A percentile compares a stretch with the other conserved stretches of the same genome.
Evolutionary conservation across 2,888 invertebrate genomes (phyloP).

Genomic region (Drosophila anceps): DNA sequence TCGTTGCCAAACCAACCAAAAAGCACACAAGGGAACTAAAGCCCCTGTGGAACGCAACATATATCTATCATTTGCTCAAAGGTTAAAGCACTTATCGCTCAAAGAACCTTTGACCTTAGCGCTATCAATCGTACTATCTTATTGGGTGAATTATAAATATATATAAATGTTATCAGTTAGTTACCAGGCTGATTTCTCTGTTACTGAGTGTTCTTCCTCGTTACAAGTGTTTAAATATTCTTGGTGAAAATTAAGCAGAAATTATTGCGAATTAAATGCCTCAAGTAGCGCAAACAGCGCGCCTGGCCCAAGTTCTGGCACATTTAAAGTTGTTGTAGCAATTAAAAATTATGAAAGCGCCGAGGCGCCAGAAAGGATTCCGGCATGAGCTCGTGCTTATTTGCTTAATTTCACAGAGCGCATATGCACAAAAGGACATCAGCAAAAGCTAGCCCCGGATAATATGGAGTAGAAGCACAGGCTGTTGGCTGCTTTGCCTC

Average conservation of each 20-base stretch:
- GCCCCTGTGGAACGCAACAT: conserved; percentile 6
- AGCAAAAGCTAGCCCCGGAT: conserved; percentile 24
- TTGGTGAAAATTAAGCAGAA: conserved; percentile 13
- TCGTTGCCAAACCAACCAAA: conserved; percentile 38
- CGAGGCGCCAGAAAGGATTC: conserved; percentile 29
- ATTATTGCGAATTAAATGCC: background rate
- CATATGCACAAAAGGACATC: conserved; percentile 70
- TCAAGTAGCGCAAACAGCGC: conserved; percentile 1
- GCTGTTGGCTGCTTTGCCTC: background rate
- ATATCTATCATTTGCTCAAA: background rate
- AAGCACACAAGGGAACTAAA: conserved; percentile 10
- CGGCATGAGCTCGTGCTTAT: conserved; percentile 63
- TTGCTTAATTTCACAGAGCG: conserved; percentile 78
- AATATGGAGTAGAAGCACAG: background rate
- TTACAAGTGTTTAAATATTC: background rate
- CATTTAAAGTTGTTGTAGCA: conserved; percentile 55
- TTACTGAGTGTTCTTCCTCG: background rate
- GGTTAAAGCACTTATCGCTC: background rate
- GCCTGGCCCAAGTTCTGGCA: conserved; percentile 26
- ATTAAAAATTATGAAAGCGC: conserved; percentile 61
- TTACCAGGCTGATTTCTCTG: too few species aligned
- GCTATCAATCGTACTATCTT: background rate
- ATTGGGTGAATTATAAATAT: background rate
- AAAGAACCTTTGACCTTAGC: background rate
- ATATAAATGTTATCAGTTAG: background rate